phyloP scores from a whole-genome alignment of 2,113 vertebrate species.

The Blennius ocellaris region DNA sequence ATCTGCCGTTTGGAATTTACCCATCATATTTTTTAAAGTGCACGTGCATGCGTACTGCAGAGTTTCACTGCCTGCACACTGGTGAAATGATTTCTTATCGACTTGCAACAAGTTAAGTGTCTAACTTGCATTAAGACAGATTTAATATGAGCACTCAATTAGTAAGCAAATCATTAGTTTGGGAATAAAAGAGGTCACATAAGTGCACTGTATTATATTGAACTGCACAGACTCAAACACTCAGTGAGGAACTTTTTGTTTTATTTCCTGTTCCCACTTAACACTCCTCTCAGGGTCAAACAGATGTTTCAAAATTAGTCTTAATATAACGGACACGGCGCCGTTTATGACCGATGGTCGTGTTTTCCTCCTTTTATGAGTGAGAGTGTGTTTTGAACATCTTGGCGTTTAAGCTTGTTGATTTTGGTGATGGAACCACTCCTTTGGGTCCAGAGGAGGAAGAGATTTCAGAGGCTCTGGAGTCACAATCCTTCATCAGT shows the following conservation, averaged over 20 bases:
- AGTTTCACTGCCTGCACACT: too few relatives aligned
- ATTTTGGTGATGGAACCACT: conserved; percentile 36
- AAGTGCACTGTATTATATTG: too few relatives aligned
- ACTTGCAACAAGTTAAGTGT: too few relatives aligned
- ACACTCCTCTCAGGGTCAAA: conserved; percentile 44
- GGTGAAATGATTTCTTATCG: too few relatives aligned
- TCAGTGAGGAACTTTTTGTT: conserved; percentile 8
- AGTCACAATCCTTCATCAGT: conserved; percentile 18
- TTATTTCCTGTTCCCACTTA: conserved; percentile 39
- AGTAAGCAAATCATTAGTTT: too few relatives aligned
- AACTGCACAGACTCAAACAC: not conserved
- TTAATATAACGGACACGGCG: conserved; percentile 39
- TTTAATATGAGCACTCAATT: too few relatives aligned
- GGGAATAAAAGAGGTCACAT: too few relatives aligned
- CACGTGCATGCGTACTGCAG: too few relatives aligned
- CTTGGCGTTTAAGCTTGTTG: conserved; percentile 27
- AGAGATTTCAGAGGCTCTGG: conserved; percentile 4
- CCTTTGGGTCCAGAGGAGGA: conserved; percentile 40
- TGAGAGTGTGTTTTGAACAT: conserved; percentile 6
- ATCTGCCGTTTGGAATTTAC: too few relatives aligned
- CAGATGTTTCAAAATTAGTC: conserved; percentile 52
- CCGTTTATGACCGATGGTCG: conserved; percentile 21
- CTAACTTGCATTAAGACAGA: too few relatives aligned
- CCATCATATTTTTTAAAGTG: too few relatives aligned
- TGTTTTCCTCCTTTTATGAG: not conserved